Evolutionary conservation across 2,113 vertebrate species (phyloP).

Genomic region (Bos indicus): DNA sequence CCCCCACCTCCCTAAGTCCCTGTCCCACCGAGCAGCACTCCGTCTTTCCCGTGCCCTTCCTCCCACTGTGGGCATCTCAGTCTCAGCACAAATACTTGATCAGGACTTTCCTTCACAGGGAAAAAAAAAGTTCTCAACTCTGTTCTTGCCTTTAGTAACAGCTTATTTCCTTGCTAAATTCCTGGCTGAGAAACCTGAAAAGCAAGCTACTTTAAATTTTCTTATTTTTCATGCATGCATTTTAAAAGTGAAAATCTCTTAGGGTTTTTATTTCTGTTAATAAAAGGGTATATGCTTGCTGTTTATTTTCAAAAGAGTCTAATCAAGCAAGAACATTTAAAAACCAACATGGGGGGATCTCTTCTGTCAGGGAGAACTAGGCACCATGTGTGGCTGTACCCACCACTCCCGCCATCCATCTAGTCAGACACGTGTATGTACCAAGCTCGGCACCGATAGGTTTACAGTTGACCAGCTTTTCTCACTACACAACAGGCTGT

Average conservation of each 20-base stretch:
- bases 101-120: not conserved
- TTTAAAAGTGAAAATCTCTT: not conserved
- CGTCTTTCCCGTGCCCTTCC: not conserved
- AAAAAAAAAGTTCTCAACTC: not conserved
- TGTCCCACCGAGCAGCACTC: not conserved
- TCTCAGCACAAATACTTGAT: not conserved
- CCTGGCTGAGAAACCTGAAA: not conserved
- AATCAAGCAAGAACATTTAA: not conserved
- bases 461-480: not conserved
- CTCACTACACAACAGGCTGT: not conserved
- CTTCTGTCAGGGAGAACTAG: not conserved
- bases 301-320: not conserved
- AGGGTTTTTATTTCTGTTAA: not conserved
- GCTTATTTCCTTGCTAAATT: not conserved
- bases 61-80: rapidly evolving
- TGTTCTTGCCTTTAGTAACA: not conserved
- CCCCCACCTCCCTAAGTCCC: not conserved
- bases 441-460: not conserved
- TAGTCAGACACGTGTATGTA: rapidly evolving
- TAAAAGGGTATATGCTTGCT: not conserved
- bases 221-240: not conserved
- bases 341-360: not conserved
- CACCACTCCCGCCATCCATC: not conserved
- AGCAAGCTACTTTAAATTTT: not conserved
- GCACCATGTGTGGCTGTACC: rapidly evolving